Evolutionary conservation across 2,113 vertebrate species (phyloP).

Genomic region (Octodon degus): DNA sequence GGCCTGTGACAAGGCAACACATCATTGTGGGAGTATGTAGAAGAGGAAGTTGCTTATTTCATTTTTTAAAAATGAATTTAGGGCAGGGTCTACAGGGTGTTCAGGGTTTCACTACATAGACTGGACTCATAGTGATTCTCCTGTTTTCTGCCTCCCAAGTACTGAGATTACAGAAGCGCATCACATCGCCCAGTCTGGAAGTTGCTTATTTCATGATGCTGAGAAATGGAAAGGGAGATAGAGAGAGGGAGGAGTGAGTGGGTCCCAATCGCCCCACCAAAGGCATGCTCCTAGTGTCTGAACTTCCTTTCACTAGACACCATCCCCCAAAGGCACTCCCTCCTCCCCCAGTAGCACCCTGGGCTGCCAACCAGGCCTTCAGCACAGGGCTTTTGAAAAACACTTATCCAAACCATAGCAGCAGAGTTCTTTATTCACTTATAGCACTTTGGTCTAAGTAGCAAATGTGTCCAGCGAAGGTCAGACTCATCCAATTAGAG

Average conservation of each 20-base stretch:
- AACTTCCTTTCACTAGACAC: neutral
- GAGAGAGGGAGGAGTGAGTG: neutral
- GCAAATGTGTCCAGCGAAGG: constrained; percentile 66
- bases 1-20: neutral
- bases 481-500: constrained; percentile 60
- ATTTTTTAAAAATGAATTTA: no score
- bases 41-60: neutral
- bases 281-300: neutral
- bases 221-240: neutral
- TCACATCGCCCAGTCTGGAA: neutral
- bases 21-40: neutral
- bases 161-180: no score
- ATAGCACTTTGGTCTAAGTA: constrained; percentile 62
- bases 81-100: no score
- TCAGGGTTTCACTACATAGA: no score
- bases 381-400: neutral
- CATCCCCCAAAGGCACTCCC: neutral
- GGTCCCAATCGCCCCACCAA: neutral
- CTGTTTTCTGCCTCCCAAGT: no score
- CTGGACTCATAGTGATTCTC: no score
- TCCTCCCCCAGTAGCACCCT: neutral
- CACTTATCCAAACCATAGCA: neutral
- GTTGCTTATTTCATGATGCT: neutral
- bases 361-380: neutral
- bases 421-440: neutral